Conservation (phyloP, 2,797 vertebrate genomes). For the Ctenochaetus hawaiiensis region DNA sequence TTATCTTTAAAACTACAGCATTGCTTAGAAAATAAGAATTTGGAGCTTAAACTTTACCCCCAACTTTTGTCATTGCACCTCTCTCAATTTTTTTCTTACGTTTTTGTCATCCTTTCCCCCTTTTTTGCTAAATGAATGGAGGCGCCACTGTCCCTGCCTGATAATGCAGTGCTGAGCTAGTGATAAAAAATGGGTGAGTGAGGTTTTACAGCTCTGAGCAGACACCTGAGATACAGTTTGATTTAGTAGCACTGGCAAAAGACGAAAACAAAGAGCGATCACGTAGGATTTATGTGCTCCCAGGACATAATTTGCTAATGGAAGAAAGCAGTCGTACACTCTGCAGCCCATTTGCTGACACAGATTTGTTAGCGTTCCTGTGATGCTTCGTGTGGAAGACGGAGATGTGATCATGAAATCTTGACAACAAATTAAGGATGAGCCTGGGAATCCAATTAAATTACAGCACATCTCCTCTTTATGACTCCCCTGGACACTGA, state of each 20-base stretch:
- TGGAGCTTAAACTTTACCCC: constrained; percentile 36
- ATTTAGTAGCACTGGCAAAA: constrained; percentile 55
- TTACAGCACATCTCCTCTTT: background rate
- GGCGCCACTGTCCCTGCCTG: constrained; percentile 24
- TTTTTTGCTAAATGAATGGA: constrained; percentile 80
- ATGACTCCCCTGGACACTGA: constrained; percentile 5
- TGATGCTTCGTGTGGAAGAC: constrained; percentile 22
- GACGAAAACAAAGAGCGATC: constrained; percentile 48
- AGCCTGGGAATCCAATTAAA: constrained; percentile 20
- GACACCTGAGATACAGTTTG: constrained; percentile 41
- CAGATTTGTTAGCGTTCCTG: constrained; percentile 11
- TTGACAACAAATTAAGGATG: background rate
- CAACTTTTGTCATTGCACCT: constrained; percentile 49
- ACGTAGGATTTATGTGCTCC: constrained; percentile 45
- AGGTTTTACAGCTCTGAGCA: constrained; percentile 47
- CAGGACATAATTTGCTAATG: constrained; percentile 61
- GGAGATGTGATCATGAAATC: background rate
- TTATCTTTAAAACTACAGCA: background rate
- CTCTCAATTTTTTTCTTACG: constrained; percentile 67
- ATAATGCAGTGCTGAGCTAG: constrained; percentile 37
- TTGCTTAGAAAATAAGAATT: background rate
- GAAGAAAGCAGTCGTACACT: constrained; percentile 18
- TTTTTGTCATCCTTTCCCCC: background rate
- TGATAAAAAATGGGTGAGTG: constrained; percentile 36
- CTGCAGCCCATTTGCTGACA: constrained; percentile 36